Percentiles rank a stretch among this genome's conserved stretches.
phyloP scores from a whole-genome alignment of 2,113 vertebrate genomes.

The Galbula dea region DNA sequence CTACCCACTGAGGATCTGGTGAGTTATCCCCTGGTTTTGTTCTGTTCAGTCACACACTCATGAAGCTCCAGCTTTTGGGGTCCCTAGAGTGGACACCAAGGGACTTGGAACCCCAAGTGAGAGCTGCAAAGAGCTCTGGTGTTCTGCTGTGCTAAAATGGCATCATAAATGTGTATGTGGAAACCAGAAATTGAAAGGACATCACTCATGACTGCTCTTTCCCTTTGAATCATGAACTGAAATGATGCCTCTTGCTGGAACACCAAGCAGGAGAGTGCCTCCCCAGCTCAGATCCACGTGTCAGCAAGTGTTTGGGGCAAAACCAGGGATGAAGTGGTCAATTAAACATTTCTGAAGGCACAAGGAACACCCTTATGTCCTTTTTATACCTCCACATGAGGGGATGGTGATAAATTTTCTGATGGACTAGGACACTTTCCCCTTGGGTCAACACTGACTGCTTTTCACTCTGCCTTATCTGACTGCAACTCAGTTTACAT shows the following conservation, averaged over 20 bases:
- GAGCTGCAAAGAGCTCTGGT: background rate
- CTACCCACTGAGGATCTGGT: background rate
- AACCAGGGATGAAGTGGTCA: background rate
- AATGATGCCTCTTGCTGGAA: background rate
- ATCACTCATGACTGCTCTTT: background rate
- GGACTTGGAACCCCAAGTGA: background rate
- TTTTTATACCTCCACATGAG: background rate
- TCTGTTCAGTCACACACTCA: background rate
- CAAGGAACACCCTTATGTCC: background rate
- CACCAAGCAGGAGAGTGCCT: background rate
- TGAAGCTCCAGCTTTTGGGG: background rate
- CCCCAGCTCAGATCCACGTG: background rate
- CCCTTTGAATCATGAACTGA: background rate
- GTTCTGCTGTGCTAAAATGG: background rate
- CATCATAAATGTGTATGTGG: background rate
- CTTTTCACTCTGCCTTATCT: background rate
- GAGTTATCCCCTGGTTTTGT: background rate
- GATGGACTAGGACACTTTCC: background rate
- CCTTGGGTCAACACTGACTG: background rate
- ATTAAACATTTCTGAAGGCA: conserved; percentile 2
- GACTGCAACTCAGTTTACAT: background rate
- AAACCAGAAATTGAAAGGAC: background rate
- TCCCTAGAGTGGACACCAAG: background rate
- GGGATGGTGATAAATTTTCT: background rate
- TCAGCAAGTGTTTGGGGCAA: background rate